A percentile compares a stretch with the other conserved stretches of the same genome.
These are phyloP conservation scores for Catocala sponsa DNA, from an alignment of 2,888 invertebrate species.

Conservation along the genomic window DNA sequence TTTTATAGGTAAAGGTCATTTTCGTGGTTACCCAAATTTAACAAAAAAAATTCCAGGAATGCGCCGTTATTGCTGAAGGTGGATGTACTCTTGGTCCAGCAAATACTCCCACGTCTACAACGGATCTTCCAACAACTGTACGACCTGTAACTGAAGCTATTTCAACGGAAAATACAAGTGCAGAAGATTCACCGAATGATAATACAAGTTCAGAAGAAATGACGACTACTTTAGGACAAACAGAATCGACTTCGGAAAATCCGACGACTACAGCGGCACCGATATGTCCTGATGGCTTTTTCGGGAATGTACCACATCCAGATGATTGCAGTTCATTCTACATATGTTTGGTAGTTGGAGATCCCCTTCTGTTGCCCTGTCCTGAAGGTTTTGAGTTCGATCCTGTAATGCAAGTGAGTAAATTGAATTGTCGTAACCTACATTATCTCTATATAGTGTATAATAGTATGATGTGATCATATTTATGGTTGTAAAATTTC, in stretches of 20 bases:
- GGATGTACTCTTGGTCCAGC: slow-evolving; percentile 49
- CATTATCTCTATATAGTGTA: slow-evolving; percentile 9
- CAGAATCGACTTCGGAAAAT: background rate
- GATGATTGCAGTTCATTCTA: slow-evolving; percentile 31
- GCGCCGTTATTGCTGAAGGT: slow-evolving; percentile 52
- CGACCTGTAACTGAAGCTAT: too few species aligned
- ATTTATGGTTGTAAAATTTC: too few species aligned
- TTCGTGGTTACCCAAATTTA: too few species aligned
- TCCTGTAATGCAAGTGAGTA: slow-evolving; percentile 26
- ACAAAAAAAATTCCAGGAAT: slow-evolving; percentile 35
- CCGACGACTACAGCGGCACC: slow-evolving; percentile 1
- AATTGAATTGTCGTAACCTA: too few species aligned
- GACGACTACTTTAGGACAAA: background rate
- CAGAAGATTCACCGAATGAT: background rate
- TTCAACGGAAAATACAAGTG: too few species aligned
- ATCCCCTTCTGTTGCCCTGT: slow-evolving; percentile 50
- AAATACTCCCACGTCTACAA: slow-evolving; percentile 5
- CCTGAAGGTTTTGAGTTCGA: slow-evolving; percentile 59
- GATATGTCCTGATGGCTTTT: background rate
- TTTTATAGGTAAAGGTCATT: too few species aligned
- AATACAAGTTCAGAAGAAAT: background rate
- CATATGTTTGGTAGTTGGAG: slow-evolving; percentile 53
- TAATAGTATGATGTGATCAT: too few species aligned
- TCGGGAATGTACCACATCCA: slow-evolving; percentile 29
- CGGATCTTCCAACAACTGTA: too few species aligned